phyloP scores from a whole-genome alignment of 2,113 vertebrate genomes.

The Gadus macrocephalus region DNA sequence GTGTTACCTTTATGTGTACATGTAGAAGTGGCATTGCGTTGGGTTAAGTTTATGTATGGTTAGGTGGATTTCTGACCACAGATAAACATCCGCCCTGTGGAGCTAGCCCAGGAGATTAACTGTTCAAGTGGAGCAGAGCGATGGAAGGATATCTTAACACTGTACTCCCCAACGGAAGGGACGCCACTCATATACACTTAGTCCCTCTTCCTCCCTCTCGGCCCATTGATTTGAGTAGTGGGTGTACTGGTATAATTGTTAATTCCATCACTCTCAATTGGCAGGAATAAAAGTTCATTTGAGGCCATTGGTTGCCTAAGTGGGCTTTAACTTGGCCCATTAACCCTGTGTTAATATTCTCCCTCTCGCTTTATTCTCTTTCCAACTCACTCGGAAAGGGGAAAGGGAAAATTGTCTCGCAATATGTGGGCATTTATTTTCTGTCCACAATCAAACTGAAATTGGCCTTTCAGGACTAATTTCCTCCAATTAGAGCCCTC shows the following conservation, averaged over 20 bases:
- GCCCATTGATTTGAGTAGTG: constrained; percentile 16
- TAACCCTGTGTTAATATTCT: constrained; percentile 45
- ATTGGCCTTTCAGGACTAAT: not conserved
- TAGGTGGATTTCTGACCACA: too few species aligned
- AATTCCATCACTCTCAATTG: constrained; percentile 39
- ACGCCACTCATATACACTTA: not conserved
- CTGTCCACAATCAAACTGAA: not conserved
- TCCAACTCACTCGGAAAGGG: not conserved
- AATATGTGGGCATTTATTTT: too few species aligned
- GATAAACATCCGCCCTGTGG: not conserved
- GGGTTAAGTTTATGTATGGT: too few species aligned
- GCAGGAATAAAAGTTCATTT: constrained; percentile 53
- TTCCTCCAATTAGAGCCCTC: not conserved
- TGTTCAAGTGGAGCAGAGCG: not conserved
- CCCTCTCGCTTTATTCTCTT: constrained; percentile 7
- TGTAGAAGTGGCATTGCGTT: too few species aligned
- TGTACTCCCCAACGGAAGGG: not conserved
- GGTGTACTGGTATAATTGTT: constrained; percentile 29
- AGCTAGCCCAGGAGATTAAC: not conserved
- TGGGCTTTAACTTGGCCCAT: constrained; percentile 53
- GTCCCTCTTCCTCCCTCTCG: constrained; percentile 2
- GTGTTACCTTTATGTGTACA: too few species aligned
- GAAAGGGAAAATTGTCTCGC: too few species aligned
- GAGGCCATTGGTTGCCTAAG: constrained; percentile 51
- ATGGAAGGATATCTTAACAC: not conserved